phyloP scores from a whole-genome alignment of 2,888 invertebrate genomes.

The Amiota minor region DNA sequence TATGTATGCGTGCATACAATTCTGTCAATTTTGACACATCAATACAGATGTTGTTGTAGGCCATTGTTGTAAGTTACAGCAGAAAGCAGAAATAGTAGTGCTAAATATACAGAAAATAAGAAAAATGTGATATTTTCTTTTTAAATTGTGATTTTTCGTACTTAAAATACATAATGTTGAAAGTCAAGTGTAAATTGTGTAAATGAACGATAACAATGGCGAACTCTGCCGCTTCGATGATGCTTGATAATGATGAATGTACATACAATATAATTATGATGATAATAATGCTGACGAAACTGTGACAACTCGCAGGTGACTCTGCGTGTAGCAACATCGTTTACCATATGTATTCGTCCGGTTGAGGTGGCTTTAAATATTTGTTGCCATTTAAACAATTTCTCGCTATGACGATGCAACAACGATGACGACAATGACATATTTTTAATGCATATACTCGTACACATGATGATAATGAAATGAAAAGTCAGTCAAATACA shows the following conservation, averaged over 20 bases:
- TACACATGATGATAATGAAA: constrained; percentile 15
- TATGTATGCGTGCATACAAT: not conserved
- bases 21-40: too few species aligned
- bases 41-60: too few species aligned
- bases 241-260: constrained; percentile 11
- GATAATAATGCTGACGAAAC: not conserved
- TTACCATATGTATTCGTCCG: not conserved
- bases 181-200: constrained; percentile 62
- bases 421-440: constrained; percentile 8
- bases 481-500: constrained; percentile 14
- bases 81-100: too few species aligned
- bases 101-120: too few species aligned
- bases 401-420: not conserved
- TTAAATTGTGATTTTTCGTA: too few species aligned
- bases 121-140: too few species aligned
- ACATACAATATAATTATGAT: not conserved
- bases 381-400: not conserved
- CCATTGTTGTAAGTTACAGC: too few species aligned
- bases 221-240: constrained; percentile 26
- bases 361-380: not conserved
- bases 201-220: constrained; percentile 35
- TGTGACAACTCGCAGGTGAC: constrained; percentile 5
- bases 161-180: not conserved
- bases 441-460: constrained; percentile 9
- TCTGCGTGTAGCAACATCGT: not conserved